Evolutionary conservation across 2,797 vertebrate species (phyloP), one percentile per base, ranked within the genome.

Genomic region (Danio jaintianensis): DNA sequence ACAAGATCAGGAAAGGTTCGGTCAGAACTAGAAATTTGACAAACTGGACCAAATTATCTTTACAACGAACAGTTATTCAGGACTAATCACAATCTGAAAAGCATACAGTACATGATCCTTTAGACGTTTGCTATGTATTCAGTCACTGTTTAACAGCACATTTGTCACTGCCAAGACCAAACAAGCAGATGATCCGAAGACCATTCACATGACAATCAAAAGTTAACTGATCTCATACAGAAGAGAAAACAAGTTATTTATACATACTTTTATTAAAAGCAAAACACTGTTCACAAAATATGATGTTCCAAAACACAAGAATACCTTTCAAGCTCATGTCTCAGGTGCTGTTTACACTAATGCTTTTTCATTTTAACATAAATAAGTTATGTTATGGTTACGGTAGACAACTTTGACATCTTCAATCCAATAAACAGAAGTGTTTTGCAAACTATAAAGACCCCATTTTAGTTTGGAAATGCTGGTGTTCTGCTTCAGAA

Each of bases 41-140:
- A 48, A 75, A 50, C 79, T 20, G 71, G 42, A 82, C 59, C 80
- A 82, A 82, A 70, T 73, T 1, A 20, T 58, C 42, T 75, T 38
- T 78, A 64, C 64, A 59, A 15, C 20, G 22, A 38, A 45, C 9
- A 55, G 50, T 15, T 6, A 48, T 38, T 15, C 10, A 38, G 20
- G 56, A 38, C 1, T 2, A 16, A 59, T 40, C 6, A 15, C 42
- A 16, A 42, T 66, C 38, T 45, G 12, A 2, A 18, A 36, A 45
- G 6, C 18, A 7, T 5, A 36, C 7, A 56, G 52, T 13, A 16
- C 18, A 10, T 9, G 53, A 59, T 45, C 16, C 7, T 58, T 43
- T 18, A 73, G 9, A 69, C 16, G 15, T 29, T 38, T 29, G 3
- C 13, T 11, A 8, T 22, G 42, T 38, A 16, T 10, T 68, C 63